Evolutionary conservation across 2,888 invertebrate genomes (phyloP), one percentile per base, ranked within the genome.

Genomic region (Halictus quadricinctus): DNA sequence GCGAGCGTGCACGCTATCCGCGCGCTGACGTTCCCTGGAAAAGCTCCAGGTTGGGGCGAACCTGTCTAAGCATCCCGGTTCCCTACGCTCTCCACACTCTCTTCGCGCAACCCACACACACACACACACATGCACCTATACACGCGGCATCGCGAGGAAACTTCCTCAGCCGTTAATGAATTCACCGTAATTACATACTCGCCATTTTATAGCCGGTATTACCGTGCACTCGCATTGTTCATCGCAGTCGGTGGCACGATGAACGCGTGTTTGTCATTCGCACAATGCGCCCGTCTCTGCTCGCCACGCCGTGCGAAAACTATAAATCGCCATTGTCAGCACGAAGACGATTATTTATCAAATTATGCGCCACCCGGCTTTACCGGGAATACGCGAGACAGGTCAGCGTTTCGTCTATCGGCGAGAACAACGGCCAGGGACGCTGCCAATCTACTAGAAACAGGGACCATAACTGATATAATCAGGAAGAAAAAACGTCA

Each of bases 171-270:
- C 60, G 41, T 70, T 76, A 76, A 83, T 81, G 83, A 86, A 83
- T 83, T 81, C 80, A 66, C 36, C 46, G 74, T 86, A 86, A 83
- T 86, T 86, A 77, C 69, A 86, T 48, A 60, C 77, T 72, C 60
- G 77, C 72, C 36, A 72, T 85, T 82, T 78, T 77, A 87, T 74
- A 83, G 73, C 77, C 70, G 50, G 72, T 60, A 72, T 86, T 80
- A 76, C 72, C 46, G 41, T 43, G 72, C 75, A 29, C 76, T 41
- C 50, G 76, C 48, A 80, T 80, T 84, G 85, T 85, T 76, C 73
- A 6, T n/a, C 29, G 29, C 64, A 48, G 72, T 69, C 58, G 43
- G 43, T 48, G 60, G 72, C 48, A 66, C 13, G 73, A 66, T 60
- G 72, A 60, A 72, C 66, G 43, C 74, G 77, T 50, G 69, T 84